These are phyloP conservation scores for Steinernema feltiae DNA, from an alignment of 1,140 invertebrate genomes.

Conservation along the genomic window DNA sequence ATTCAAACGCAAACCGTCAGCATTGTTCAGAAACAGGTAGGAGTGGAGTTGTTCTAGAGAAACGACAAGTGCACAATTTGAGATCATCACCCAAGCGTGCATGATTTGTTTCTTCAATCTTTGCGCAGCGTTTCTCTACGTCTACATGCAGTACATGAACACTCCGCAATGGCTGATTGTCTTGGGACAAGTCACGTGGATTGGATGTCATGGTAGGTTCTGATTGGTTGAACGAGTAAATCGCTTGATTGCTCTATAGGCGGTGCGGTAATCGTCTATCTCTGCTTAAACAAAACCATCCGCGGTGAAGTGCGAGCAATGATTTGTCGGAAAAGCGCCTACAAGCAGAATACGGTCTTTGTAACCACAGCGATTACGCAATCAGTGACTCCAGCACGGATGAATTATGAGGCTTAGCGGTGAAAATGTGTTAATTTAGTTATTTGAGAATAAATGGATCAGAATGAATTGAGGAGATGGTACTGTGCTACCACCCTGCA, in stretches of 20 bases:
- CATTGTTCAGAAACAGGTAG: neutral
- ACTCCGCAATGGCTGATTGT: neutral
- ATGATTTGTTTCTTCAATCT: constrained; percentile 17
- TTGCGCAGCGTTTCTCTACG: neutral
- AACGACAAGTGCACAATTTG: neutral
- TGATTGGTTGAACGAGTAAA: neutral
- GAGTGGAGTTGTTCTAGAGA: neutral
- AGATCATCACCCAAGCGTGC: constrained; percentile 14
- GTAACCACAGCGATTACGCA: too few relatives aligned
- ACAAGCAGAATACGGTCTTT: too few relatives aligned
- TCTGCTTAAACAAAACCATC: neutral
- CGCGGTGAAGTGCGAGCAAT: too few relatives aligned
- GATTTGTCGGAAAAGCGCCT: too few relatives aligned
- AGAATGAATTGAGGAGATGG: too few relatives aligned
- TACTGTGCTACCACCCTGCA: too few relatives aligned
- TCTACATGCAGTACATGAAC: constrained; percentile 19
- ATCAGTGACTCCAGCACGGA: too few relatives aligned
- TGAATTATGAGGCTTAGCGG: too few relatives aligned
- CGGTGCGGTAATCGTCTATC: neutral
- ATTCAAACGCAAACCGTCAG: neutral
- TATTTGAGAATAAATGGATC: too few relatives aligned
- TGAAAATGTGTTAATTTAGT: too few relatives aligned
- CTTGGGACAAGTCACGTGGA: neutral
- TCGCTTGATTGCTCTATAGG: neutral
- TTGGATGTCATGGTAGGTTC: constrained; percentile 3